phyloP scores from a whole-genome alignment of 1,140 invertebrate species.

The Mycetomoellerius zeteki region DNA sequence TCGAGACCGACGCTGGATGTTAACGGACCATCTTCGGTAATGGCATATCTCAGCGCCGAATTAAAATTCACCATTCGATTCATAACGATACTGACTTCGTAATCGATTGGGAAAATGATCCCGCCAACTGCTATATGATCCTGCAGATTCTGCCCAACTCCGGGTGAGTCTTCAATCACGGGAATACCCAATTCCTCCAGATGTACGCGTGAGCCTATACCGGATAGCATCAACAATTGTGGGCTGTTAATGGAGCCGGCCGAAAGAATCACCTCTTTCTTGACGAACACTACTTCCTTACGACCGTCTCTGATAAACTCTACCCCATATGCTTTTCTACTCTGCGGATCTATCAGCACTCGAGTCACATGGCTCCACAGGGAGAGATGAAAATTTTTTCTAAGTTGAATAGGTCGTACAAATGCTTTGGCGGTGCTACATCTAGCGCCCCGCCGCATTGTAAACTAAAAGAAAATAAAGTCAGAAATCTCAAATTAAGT shows the following conservation, averaged over 20 bases:
- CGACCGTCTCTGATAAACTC: constrained; percentile 91
- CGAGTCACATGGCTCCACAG: constrained; percentile 92
- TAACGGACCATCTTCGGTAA: constrained; percentile 93
- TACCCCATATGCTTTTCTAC: constrained; percentile 91
- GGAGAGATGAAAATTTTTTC: constrained; percentile 92
- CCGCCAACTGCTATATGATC: constrained; percentile 94
- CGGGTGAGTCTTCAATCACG: constrained; percentile 91
- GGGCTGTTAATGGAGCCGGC: constrained; percentile 93
- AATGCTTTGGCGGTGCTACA: constrained; percentile 94
- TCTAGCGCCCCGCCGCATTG: constrained; percentile 92
- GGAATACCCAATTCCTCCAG: constrained; percentile 90
- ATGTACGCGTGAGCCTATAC: constrained; percentile 92
- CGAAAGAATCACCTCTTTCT: constrained; percentile 92
- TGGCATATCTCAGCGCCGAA: constrained; percentile 91
- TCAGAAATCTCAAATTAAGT: constrained; percentile 85
- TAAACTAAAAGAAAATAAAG: constrained; percentile 93
- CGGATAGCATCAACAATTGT: constrained; percentile 95
- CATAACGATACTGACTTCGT: constrained; percentile 92
- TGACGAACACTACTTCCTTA: constrained; percentile 90
- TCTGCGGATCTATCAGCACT: constrained; percentile 91
- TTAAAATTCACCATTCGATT: constrained; percentile 92
- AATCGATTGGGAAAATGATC: constrained; percentile 93
- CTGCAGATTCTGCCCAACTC: constrained; percentile 93
- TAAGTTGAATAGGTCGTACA: constrained; percentile 91
- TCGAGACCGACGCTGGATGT: constrained; percentile 94